phyloP scores from a whole-genome alignment of 1,140 invertebrate genomes.

The Papilio polyxenes region DNA sequence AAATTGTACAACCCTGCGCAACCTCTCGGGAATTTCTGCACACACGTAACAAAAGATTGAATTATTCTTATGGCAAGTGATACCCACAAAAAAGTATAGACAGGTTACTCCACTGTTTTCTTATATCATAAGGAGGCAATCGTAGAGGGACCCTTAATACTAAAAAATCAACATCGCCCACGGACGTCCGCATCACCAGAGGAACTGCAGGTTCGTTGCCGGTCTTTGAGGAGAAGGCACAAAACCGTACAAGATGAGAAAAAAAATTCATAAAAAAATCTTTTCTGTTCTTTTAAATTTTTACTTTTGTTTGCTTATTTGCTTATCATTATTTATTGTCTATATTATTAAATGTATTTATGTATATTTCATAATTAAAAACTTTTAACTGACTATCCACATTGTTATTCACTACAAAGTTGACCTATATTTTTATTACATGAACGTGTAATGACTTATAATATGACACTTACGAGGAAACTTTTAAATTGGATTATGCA shows the following conservation, averaged over 20 bases:
- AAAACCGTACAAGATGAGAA: too few species aligned
- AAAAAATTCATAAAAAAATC: background rate
- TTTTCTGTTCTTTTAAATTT: background rate
- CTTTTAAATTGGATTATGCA: constrained; percentile 25
- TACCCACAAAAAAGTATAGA: background rate
- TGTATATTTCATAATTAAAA: constrained; percentile 9
- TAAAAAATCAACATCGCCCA: too few species aligned
- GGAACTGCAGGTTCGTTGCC: too few species aligned
- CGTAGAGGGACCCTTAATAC: too few species aligned
- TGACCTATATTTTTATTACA: constrained; percentile 26
- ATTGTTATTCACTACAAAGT: background rate
- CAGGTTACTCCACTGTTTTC: background rate
- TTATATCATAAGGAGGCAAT: too few species aligned
- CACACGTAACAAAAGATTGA: constrained; percentile 23
- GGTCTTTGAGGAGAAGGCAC: too few species aligned
- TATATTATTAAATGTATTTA: background rate
- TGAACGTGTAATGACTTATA: constrained; percentile 20
- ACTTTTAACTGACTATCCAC: background rate
- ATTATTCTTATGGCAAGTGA: constrained; percentile 13
- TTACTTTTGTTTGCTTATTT: background rate
- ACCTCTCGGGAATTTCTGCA: constrained; percentile 17
- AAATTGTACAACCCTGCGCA: constrained; percentile 5
- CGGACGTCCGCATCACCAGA: too few species aligned
- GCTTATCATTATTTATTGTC: background rate
- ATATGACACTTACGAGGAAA: constrained; percentile 6